Conservation (phyloP, 2,888 invertebrate species). For the Erebia ligea region DNA sequence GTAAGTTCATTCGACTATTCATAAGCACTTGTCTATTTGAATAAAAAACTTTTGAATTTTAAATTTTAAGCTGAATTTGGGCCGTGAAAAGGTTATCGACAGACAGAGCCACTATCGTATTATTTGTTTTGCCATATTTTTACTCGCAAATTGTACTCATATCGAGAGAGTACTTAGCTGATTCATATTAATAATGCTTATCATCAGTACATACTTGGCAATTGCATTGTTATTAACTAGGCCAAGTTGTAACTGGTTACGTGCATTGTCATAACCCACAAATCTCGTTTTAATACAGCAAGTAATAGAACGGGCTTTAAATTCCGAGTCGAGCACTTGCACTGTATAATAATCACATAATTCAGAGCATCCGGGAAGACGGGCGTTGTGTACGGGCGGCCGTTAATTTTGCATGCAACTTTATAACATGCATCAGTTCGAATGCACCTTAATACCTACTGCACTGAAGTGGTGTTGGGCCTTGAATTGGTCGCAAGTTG, state of each 20-base stretch:
- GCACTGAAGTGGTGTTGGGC: too few relatives aligned
- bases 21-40: too few relatives aligned
- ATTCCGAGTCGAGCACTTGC: conserved; percentile 34
- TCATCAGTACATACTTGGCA: neutral
- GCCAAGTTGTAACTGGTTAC: conserved; percentile 17
- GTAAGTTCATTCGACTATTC: too few relatives aligned
- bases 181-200: neutral
- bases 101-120: too few relatives aligned
- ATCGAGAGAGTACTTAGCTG: neutral
- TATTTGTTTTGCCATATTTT: too few relatives aligned
- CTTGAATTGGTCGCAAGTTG: too few relatives aligned
- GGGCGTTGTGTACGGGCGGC: conserved; percentile 24
- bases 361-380: conserved; percentile 37
- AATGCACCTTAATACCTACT: neutral
- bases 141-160: too few relatives aligned
- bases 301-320: conserved; percentile 34
- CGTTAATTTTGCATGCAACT: conserved; percentile 38
- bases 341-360: conserved; percentile 41
- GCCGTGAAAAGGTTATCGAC: too few relatives aligned
- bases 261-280: conserved; percentile 18
- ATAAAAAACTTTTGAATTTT: too few relatives aligned
- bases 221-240: conserved; percentile 11
- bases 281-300: conserved; percentile 33
- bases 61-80: too few relatives aligned
- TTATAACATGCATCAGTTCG: conserved; percentile 8